Base-by-base conservation (phyloP, 2,797 vertebrate genomes). In the Spinus pinus region DNA sequence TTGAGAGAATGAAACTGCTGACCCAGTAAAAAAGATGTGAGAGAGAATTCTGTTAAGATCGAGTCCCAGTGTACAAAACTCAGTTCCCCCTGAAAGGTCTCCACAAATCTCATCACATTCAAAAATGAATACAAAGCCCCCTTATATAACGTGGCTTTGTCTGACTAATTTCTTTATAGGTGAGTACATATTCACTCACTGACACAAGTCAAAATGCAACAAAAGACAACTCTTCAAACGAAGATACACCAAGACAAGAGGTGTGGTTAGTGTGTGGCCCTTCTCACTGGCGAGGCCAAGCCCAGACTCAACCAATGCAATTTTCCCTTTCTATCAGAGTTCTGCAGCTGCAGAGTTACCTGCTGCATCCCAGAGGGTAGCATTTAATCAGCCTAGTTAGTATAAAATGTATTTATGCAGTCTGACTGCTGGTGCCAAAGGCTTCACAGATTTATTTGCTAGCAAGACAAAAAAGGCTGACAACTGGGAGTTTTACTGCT, bases 361-460 rank as follows among this genome's bases (percentile, higher is more conserved):
- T 93, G 81, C 50, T 49, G 78, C 50, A 72, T 84, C 72, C 65
- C 66, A 70, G 80, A 86, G 3, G 10, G n/a, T n/a, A 88, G 74
- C 39, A 81, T 61, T 77, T 94, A 66, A 92, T 78, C 84, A 80
- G 73, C 30, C 53, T 60, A 54, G 54, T 75, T 81, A 51, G 73
- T 54, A 65, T 21, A 64, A 88, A 75, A 81, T 39, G 30, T 14
- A 84, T 78, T 95, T 61, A 96, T 77, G 51, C 39, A 90, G 58
- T 15, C 51, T 87, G 92, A 96, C 88, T 96, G 83, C 44, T 61
- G 51, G 41, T 73, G 80, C 73, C 88, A 94, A 93, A 93, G 92
- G 67, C 81, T 88, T 78, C 81, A 86, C 23, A 75, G 51, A 92
- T 93, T 82, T 67, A 94, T 78, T 80, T 86, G 47, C 80, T 81